Base-by-base conservation (phyloP, 2,888 invertebrate genomes). In the Linnaemya tessellans region DNA sequence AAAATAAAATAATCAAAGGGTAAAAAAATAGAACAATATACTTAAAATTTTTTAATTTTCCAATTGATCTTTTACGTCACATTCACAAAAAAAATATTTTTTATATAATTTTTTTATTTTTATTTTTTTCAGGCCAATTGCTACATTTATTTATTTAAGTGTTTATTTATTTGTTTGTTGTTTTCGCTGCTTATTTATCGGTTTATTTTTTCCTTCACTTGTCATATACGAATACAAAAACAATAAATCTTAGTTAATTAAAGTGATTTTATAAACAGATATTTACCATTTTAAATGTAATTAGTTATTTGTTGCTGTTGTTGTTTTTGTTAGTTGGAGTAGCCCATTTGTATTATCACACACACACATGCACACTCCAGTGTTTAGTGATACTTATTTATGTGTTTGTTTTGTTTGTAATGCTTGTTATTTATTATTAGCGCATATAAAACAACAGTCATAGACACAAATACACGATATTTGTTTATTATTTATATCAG, bases 181-280 rank as follows among this genome's bases (percentile, higher is more conserved):
- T 30, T 30, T 30, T 30, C 30, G 30, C 5, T 60, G 7, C 35
- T 58, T 35, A 18, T 73, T 46, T 30, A 20, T 30, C 35, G 49
- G 10, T 56, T 70, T 65, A 25, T 62, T 43, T 38, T 58, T 8
- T 35, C 22, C n/a, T 20, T 13, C 13, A 43, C 38, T 60, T 70
- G 70, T 74, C 51, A 64, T 51, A 68, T 38, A 60, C 15, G 56
- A 64, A 22, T 5, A 41, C 38, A 65, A 67, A 25, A 68, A 30
- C 75, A 15, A 85, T 85, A 85, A 80, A 85, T 85, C 75, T 70
- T 54, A 75, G 71, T 82, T 82, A 85, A 85, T 80, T 82, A 85
- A 85, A 82, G 71, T 80, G 75, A 85, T 85, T 85, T 85, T 85
- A 75, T 74, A 38, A 70, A 74, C 81, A 82, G 81, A 85, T 85